Evolutionary conservation across 1,140 invertebrate species (phyloP).

Genomic region (Apis cerana): DNA sequence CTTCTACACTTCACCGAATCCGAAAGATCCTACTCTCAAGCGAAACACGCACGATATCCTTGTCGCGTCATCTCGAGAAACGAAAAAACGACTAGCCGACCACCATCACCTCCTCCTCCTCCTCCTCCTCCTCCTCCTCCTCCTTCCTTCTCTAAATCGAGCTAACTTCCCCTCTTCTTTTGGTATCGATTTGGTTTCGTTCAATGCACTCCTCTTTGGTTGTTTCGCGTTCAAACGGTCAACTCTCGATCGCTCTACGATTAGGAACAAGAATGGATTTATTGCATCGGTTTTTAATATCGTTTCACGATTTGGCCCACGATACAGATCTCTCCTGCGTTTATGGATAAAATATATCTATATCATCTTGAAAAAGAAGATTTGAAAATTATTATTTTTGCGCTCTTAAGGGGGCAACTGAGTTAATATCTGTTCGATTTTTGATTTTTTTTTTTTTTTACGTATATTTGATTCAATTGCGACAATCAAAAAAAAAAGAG

Average conservation of each 20-base stretch:
- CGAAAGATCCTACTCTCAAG: constrained; percentile 24
- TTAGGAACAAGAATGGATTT: constrained; percentile 32
- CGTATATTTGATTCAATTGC: not conserved
- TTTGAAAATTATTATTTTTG: not conserved
- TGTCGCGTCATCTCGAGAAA: constrained; percentile 52
- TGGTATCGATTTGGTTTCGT: constrained; percentile 67
- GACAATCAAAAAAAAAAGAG: no score
- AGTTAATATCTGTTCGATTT: not conserved
- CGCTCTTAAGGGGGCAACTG: no score
- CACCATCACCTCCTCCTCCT: not conserved
- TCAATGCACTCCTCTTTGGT: constrained; percentile 55
- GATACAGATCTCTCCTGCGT: not conserved
- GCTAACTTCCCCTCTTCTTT: constrained; percentile 45
- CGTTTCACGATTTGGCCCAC: not conserved
- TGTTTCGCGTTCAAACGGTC: constrained; percentile 35
- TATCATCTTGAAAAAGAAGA: no score
- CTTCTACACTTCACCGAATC: not conserved
- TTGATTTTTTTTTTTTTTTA: no score
- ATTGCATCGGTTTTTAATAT: not conserved
- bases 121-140: not conserved
- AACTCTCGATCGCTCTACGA: constrained; percentile 40
- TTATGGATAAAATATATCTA: not conserved
- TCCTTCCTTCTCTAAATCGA: constrained; percentile 2
- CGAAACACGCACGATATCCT: constrained; percentile 25
- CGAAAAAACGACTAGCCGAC: constrained; percentile 3